phyloP scores from a whole-genome alignment of 2,797 vertebrate genomes.

The Clarias fuscus region DNA sequence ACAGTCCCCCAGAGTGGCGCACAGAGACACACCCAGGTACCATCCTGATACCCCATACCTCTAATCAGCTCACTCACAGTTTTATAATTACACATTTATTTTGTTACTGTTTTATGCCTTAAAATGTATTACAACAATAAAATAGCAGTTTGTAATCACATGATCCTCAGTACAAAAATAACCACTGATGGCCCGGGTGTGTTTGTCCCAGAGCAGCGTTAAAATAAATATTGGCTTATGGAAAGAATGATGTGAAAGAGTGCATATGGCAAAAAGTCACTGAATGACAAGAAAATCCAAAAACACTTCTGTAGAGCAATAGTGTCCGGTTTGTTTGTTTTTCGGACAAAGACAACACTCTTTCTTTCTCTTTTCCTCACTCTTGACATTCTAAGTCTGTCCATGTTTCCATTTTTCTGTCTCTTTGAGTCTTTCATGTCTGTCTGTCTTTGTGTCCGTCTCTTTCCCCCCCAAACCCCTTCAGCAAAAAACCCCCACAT shows the following conservation, averaged over 20 bases:
- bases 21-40: conserved; percentile 84
- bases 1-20: conserved; percentile 75
- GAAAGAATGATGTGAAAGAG: not conserved
- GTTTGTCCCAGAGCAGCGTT: not conserved
- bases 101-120: not conserved
- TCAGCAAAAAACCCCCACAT: no score
- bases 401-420: not conserved
- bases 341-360: not conserved
- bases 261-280: not conserved
- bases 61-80: not conserved
- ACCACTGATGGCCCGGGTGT: not conserved
- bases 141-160: not conserved
- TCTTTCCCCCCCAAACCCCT: no score
- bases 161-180: not conserved
- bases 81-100: not conserved
- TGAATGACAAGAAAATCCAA: not conserved
- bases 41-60: not conserved
- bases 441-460: not conserved
- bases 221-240: conserved; percentile 3
- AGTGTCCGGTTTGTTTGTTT: not conserved
- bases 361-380: not conserved
- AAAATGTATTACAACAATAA: not conserved
- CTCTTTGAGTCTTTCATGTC: no score
- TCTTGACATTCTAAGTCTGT: not conserved
- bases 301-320: not conserved